Evolutionary conservation across 1,140 invertebrate genomes (phyloP).

Genomic region (Aleiodes sp.): DNA sequence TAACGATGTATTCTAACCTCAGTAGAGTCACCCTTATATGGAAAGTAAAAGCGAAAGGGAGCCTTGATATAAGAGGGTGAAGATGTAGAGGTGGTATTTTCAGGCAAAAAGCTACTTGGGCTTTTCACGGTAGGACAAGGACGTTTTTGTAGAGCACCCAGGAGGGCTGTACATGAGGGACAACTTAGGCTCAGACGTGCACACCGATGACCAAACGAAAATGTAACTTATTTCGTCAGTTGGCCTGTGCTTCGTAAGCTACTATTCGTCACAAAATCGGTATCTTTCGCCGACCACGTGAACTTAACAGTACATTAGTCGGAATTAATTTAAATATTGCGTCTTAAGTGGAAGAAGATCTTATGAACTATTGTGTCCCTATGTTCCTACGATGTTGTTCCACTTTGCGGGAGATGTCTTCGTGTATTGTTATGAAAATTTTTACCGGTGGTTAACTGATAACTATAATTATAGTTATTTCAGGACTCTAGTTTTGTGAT

Average conservation of each 20-base stretch:
- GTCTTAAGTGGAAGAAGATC: too few relatives aligned
- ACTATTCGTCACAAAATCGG: not conserved
- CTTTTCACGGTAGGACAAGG: constrained; percentile 10
- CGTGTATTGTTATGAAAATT: too few relatives aligned
- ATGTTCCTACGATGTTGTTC: too few relatives aligned
- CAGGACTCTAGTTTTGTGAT: too few relatives aligned
- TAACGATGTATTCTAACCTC: constrained; percentile 53
- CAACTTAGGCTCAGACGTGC: constrained; percentile 32
- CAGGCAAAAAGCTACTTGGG: constrained; percentile 5
- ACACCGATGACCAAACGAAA: constrained; percentile 34
- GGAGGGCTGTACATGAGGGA: constrained; percentile 44
- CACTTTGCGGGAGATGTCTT: too few relatives aligned
- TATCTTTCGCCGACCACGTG: not conserved
- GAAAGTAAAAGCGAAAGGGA: not conserved
- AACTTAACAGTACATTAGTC: too few relatives aligned
- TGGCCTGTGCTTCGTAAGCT: constrained; percentile 27
- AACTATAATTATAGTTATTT: too few relatives aligned
- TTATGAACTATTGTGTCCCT: too few relatives aligned
- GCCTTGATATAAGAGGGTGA: constrained; percentile 28
- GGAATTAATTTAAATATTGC: too few relatives aligned
- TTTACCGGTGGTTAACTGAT: too few relatives aligned
- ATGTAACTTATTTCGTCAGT: constrained; percentile 38
- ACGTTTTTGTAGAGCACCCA: constrained; percentile 46
- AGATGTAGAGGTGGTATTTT: constrained; percentile 29
- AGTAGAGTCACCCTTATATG: constrained; percentile 41